Conservation (phyloP, 2,797 vertebrate species). For the Bucorvus abyssinicus region DNA sequence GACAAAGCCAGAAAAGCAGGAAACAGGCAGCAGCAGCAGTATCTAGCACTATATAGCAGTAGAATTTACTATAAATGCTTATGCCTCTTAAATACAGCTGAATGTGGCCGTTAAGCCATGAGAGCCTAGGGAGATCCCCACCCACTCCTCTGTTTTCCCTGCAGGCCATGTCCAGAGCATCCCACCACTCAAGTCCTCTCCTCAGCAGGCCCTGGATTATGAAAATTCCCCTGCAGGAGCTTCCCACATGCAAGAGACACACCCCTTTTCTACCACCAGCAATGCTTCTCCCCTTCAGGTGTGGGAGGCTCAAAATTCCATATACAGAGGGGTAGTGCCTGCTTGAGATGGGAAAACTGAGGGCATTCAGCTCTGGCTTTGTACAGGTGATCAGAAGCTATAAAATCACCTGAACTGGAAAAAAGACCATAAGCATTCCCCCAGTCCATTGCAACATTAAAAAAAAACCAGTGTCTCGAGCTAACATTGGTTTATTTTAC, state of each 20-base stretch:
- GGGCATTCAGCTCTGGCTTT: neutral
- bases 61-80: slow-evolving; percentile 16
- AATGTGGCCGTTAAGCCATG: neutral
- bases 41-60: neutral
- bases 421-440: neutral
- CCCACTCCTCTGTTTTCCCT: slow-evolving; percentile 25
- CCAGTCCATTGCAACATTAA: neutral
- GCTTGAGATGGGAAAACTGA: neutral
- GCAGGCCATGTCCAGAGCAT: slow-evolving; percentile 24
- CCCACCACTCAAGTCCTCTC: slow-evolving; percentile 27
- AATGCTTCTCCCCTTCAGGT: neutral
- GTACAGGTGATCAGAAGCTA: neutral
- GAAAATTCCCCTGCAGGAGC: slow-evolving; percentile 61
- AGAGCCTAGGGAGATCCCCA: slow-evolving; percentile 18
- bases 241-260: slow-evolving; percentile 53
- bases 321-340: neutral
- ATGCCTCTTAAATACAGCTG: neutral
- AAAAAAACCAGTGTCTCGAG: neutral
- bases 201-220: slow-evolving; percentile 30
- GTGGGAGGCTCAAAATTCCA: slow-evolving; percentile 24
- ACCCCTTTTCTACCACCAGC: slow-evolving; percentile 50
- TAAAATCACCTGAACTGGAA: neutral
- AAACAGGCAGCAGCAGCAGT: neutral
- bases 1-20: neutral
- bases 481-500: neutral